Percentiles rank a stretch among this genome's conserved stretches.
These are phyloP conservation scores for Galago senegalensis DNA, from an alignment of 2,797 vertebrate species.

Conservation along the genomic window DNA sequence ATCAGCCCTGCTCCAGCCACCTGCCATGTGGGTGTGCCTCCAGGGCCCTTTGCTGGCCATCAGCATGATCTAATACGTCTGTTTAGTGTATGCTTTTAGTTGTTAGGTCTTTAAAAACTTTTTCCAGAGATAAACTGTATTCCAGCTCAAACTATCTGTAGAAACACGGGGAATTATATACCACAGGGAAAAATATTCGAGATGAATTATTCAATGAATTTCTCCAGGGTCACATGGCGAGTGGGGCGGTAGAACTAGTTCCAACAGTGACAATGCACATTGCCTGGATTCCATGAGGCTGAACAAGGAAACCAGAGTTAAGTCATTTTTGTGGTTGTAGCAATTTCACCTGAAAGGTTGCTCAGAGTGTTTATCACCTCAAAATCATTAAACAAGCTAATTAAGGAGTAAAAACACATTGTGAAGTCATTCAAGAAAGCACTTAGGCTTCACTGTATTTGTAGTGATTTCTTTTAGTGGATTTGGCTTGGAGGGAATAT, in stretches of 20 bases:
- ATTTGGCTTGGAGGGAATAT: neutral
- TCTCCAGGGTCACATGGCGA: slow-evolving; percentile 29
- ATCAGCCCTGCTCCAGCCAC: slow-evolving; percentile 9
- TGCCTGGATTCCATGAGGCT: neutral
- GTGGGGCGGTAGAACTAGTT: neutral
- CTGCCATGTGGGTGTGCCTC: slow-evolving; percentile 3
- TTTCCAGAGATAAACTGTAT: neutral
- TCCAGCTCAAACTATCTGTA: slow-evolving; percentile 38
- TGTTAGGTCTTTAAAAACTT: neutral
- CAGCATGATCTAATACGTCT: slow-evolving; percentile 14
- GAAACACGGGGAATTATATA: slow-evolving; percentile 50
- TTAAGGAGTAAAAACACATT: neutral
- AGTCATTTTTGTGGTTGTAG: neutral
- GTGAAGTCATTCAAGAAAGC: slow-evolving; percentile 43
- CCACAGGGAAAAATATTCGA: slow-evolving; percentile 69
- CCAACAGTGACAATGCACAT: neutral
- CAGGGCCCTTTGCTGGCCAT: neutral
- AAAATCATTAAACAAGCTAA: slow-evolving; percentile 62
- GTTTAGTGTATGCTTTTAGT: neutral
- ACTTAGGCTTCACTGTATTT: neutral
- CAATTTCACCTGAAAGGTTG: slow-evolving; percentile 55
- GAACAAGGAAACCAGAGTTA: slow-evolving; percentile 49
- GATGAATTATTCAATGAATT: neutral
- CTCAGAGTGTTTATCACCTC: slow-evolving; percentile 29
- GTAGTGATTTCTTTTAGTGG: slow-evolving; percentile 33